Percentiles rank a stretch among this genome's conserved stretches.
phyloP scores from a whole-genome alignment of 2,888 invertebrate genomes.

The Candidula unifasciata region DNA sequence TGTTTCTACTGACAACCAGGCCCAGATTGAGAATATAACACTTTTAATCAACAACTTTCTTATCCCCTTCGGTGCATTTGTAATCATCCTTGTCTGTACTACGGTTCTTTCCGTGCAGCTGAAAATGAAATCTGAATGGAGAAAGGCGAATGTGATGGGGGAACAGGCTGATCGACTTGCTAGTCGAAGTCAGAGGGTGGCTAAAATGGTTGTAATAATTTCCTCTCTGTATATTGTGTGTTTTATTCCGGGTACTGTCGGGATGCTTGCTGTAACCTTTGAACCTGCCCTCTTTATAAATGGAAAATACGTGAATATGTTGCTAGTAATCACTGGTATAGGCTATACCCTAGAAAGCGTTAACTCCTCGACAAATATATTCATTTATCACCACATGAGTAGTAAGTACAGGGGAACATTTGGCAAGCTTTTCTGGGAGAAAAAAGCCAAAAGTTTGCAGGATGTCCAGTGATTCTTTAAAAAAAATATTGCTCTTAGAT shows the following conservation, averaged over 20 bases:
- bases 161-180: not conserved
- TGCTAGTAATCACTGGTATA: too few species aligned
- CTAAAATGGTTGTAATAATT: slow-evolving; percentile 16
- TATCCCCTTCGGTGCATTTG: slow-evolving; percentile 1
- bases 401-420: too few species aligned
- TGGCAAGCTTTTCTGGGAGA: too few species aligned
- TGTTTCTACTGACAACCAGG: not conserved
- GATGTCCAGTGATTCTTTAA: too few species aligned
- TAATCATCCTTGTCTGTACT: not conserved
- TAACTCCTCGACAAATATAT: too few species aligned
- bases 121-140: not conserved
- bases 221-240: slow-evolving; percentile 1
- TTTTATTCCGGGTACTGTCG: too few species aligned
- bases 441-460: too few species aligned
- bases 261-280: too few species aligned
- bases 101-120: not conserved
- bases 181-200: not conserved
- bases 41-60: not conserved
- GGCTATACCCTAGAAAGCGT: too few species aligned
- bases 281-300: too few species aligned
- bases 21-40: not conserved
- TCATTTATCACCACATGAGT: not conserved
- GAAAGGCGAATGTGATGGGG: not conserved
- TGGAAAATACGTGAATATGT: too few species aligned
- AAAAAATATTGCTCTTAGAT: too few species aligned